These are phyloP conservation scores for Cydia amplana DNA, from an alignment of 1,140 invertebrate genomes.

Conservation along the genomic window DNA sequence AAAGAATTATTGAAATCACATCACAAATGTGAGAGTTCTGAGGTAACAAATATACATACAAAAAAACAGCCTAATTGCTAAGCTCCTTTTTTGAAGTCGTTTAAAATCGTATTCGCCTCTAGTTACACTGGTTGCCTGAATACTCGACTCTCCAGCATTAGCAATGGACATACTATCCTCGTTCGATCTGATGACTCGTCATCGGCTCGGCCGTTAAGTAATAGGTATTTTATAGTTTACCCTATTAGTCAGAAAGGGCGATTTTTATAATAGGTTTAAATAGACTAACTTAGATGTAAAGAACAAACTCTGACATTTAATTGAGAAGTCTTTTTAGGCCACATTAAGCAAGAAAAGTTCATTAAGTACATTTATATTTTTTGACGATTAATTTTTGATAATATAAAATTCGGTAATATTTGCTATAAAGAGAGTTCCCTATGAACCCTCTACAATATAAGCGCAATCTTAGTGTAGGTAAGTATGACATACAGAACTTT, in stretches of 20 bases:
- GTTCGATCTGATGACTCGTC: neutral
- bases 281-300: neutral
- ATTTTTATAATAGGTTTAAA: conserved; percentile 1
- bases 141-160: neutral
- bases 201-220: conserved; percentile 14
- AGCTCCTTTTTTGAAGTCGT: no score
- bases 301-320: neutral
- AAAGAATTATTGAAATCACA: neutral
- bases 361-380: no score
- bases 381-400: no score
- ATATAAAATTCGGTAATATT: no score
- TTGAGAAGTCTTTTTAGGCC: neutral
- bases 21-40: no score
- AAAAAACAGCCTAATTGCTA: no score
- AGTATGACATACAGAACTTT: no score
- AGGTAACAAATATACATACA: no score
- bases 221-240: conserved; percentile 4
- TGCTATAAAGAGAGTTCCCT: no score
- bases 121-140: neutral
- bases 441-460: no score
- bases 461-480: no score
- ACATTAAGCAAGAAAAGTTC: no score
- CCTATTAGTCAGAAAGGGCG: neutral
- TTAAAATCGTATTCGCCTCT: neutral
- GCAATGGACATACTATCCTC: neutral